These are phyloP conservation scores for Plagodis dolabraria DNA, from an alignment of 2,888 invertebrate genomes.

Conservation along the genomic window DNA sequence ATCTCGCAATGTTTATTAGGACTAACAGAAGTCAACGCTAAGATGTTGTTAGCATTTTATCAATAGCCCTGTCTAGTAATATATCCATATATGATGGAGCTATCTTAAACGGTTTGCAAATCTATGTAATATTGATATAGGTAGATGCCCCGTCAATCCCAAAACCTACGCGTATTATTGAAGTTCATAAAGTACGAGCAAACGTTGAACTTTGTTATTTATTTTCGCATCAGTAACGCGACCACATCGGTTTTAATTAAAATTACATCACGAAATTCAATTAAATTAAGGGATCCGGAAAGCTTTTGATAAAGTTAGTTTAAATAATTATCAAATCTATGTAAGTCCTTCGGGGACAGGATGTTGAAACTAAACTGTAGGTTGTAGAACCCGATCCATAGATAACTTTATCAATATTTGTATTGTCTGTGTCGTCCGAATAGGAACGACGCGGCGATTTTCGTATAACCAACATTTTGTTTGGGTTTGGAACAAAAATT, in stretches of 20 bases:
- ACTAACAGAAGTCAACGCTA: too few species aligned
- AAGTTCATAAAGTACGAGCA: conserved; percentile 14
- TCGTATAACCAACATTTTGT: conserved; percentile 6
- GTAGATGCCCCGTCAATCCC: not conserved
- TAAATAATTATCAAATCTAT: conserved; percentile 52
- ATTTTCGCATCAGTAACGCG: conserved; percentile 33
- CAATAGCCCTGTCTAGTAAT: too few species aligned
- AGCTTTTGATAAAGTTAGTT: conserved; percentile 47
- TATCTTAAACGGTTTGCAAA: too few species aligned
- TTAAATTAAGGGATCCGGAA: conserved; percentile 44
- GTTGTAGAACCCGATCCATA: conserved; percentile 4
- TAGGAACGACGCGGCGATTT: conserved; percentile 3
- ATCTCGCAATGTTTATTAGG: too few species aligned
- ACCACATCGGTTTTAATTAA: conserved; percentile 43
- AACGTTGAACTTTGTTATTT: conserved; percentile 34
- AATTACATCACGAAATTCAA: conserved; percentile 47
- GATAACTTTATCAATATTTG: conserved; percentile 36
- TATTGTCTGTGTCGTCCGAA: conserved; percentile 8
- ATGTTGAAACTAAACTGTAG: conserved; percentile 32
- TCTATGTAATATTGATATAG: too few species aligned
- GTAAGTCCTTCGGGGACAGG: conserved; percentile 36
- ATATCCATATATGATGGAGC: too few species aligned
- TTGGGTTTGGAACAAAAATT: not conserved
- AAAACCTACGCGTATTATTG: conserved; percentile 6
- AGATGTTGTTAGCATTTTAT: too few species aligned